phyloP scores from a whole-genome alignment of 2,797 vertebrate genomes.

The Acanthurus lineatus region DNA sequence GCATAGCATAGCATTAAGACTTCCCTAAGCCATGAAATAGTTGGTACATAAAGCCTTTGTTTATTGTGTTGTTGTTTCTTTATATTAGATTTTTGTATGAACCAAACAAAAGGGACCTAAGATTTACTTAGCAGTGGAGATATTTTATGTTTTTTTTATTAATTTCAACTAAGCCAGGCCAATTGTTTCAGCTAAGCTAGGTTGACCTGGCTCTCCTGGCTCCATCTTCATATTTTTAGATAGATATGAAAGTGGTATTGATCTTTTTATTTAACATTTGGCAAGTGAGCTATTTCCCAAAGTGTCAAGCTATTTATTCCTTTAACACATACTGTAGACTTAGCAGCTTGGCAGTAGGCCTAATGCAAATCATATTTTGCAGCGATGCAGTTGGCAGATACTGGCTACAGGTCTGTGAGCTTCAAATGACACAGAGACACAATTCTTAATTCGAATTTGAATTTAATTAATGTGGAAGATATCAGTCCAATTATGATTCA shows the following conservation, averaged over 20 bases:
- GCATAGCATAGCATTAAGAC: neutral
- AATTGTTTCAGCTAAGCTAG: neutral
- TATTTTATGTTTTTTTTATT: too few species aligned
- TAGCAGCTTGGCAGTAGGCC: neutral
- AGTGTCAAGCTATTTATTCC: neutral
- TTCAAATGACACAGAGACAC: constrained; percentile 4
- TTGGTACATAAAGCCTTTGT: neutral
- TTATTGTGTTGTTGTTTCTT: too few species aligned
- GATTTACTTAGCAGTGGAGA: too few species aligned
- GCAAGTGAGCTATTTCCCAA: neutral
- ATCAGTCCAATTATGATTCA: constrained; percentile 23
- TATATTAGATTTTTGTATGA: too few species aligned
- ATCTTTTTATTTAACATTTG: neutral
- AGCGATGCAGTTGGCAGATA: neutral
- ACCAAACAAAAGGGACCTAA: too few species aligned
- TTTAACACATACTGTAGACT: neutral
- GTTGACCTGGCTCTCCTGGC: neutral
- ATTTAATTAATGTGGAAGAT: constrained; percentile 24
- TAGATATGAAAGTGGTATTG: neutral
- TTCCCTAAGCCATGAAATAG: neutral
- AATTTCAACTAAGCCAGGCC: neutral
- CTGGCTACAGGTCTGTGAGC: neutral
- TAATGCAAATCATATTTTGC: neutral
- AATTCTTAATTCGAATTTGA: constrained; percentile 9
- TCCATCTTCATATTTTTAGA: neutral